Evolutionary conservation across 2,888 invertebrate genomes (phyloP).

Genomic region (Apantesis nais): DNA sequence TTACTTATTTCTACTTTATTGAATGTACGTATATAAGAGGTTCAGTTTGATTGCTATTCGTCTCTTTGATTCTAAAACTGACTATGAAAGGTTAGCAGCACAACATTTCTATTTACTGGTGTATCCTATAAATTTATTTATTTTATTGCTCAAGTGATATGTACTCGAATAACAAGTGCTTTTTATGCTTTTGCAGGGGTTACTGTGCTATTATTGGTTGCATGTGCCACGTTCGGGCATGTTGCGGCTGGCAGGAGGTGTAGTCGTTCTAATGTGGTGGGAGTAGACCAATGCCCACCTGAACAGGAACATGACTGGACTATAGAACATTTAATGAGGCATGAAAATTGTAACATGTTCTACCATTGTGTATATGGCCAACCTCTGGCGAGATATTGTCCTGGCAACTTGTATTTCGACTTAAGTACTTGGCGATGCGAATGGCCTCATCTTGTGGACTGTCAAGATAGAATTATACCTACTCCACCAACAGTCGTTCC

Average conservation of each 20-base stretch:
- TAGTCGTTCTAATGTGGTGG: background rate
- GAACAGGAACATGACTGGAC: slow-evolving; percentile 14
- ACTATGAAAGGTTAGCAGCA: slow-evolving; percentile 45
- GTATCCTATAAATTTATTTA: background rate
- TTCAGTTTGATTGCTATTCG: slow-evolving; percentile 11
- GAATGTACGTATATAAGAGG: slow-evolving; percentile 40
- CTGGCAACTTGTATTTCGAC: slow-evolving; percentile 81
- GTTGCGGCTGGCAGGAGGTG: background rate
- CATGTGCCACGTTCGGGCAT: slow-evolving; percentile 3
- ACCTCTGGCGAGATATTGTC: slow-evolving; percentile 83
- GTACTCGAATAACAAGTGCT: background rate
- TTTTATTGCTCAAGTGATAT: background rate
- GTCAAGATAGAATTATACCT: slow-evolving; percentile 56
- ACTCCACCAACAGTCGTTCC: background rate
- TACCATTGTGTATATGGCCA: slow-evolving; percentile 86
- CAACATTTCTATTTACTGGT: background rate
- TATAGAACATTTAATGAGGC: slow-evolving; percentile 18
- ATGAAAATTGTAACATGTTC: slow-evolving; percentile 47
- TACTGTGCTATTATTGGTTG: background rate
- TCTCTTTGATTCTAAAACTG: slow-evolving; percentile 32
- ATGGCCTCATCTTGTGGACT: slow-evolving; percentile 84
- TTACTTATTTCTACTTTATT: slow-evolving; percentile 42
- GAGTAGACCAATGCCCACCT: slow-evolving; percentile 9
- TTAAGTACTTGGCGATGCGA: slow-evolving; percentile 80
- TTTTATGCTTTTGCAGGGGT: slow-evolving; percentile 2